Evolutionary conservation across 2,888 invertebrate genomes (phyloP).

Genomic region (Myathropa florea): DNA sequence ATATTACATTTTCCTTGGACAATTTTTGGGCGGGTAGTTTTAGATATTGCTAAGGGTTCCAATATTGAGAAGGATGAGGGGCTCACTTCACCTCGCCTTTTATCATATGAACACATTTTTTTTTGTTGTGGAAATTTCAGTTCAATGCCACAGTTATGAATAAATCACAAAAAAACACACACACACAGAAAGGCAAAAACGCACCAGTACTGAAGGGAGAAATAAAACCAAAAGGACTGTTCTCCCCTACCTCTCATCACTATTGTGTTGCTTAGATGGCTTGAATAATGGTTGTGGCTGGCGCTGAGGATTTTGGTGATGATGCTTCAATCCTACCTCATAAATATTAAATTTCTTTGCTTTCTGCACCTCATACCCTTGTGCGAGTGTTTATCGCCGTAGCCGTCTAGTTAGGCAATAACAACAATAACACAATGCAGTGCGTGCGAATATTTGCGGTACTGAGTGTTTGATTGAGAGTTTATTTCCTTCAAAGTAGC

Average conservation of each 20-base stretch:
- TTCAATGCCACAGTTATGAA: constrained; percentile 65
- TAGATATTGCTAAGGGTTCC: constrained; percentile 35
- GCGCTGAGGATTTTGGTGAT: constrained; percentile 64
- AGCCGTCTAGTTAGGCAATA: constrained; percentile 45
- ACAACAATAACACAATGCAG: constrained; percentile 40
- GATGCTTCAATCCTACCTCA: constrained; percentile 64
- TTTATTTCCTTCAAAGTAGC: constrained; percentile 14
- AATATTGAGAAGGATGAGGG: constrained; percentile 42
- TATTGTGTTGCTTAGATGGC: constrained; percentile 57
- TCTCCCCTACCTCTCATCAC: constrained; percentile 31
- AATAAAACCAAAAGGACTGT: constrained; percentile 45
- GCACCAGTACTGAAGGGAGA: constrained; percentile 19
- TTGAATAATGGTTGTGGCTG: constrained; percentile 62
- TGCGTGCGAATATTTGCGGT: constrained; percentile 50
- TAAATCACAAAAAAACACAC: constrained; percentile 48
- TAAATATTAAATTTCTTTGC: constrained; percentile 60
- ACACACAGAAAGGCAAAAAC: constrained; percentile 8
- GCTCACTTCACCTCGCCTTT: constrained; percentile 53
- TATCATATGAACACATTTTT: constrained; percentile 49
- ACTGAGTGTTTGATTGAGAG: constrained; percentile 30
- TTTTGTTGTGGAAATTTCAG: constrained; percentile 62
- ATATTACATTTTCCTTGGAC: constrained; percentile 37
- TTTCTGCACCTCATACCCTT: constrained; percentile 25
- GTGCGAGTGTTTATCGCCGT: constrained; percentile 8
- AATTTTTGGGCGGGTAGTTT: constrained; percentile 54